Percentiles rank a stretch among this genome's conserved stretches.
Conservation (phyloP, 53 echinoderm and acorn worm genomes). For the Henricia sp. region DNA sequence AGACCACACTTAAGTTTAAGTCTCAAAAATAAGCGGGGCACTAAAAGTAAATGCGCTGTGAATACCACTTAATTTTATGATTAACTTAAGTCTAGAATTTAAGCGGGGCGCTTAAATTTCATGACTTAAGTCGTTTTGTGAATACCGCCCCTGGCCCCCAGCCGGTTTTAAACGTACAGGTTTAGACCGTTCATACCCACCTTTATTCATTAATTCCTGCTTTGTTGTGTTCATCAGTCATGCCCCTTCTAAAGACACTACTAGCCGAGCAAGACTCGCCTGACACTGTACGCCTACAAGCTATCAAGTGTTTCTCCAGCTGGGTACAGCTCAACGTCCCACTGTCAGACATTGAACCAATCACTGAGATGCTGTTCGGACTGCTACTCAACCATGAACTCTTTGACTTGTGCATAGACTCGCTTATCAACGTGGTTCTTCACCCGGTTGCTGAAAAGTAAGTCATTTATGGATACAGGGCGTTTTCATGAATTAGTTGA, state of each 20-base stretch:
- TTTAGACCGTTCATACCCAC: too few relatives aligned
- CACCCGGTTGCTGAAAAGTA: slow-evolving; percentile 94
- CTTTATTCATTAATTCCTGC: not conserved
- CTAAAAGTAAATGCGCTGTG: too few relatives aligned
- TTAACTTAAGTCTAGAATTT: too few relatives aligned
- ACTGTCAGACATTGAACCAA: slow-evolving; percentile 81
- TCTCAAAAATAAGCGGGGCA: too few relatives aligned
- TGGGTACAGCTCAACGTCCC: slow-evolving; percentile 96
- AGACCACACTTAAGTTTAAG: too few relatives aligned
- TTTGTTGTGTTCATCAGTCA: slow-evolving; percentile 58
- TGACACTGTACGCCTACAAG: slow-evolving; percentile 81
- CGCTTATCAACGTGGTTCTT: slow-evolving; percentile 80
- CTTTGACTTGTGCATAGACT: slow-evolving; percentile 92
- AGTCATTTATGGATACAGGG: too few relatives aligned
- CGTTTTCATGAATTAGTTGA: too few relatives aligned
- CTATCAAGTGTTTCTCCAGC: slow-evolving; percentile 91
- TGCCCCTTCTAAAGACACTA: slow-evolving; percentile 84
- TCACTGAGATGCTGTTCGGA: slow-evolving; percentile 85
- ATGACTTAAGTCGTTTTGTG: too few relatives aligned
- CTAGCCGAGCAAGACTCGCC: slow-evolving; percentile 85
- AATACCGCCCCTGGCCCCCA: too few relatives aligned
- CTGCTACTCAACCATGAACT: slow-evolving; percentile 81
- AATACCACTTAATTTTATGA: too few relatives aligned
- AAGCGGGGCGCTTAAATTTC: too few relatives aligned
- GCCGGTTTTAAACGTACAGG: too few relatives aligned